Evolutionary conservation across 2,797 vertebrate genomes (phyloP), one percentile per base, ranked within the genome.

Genomic region (Lepus townsendii): DNA sequence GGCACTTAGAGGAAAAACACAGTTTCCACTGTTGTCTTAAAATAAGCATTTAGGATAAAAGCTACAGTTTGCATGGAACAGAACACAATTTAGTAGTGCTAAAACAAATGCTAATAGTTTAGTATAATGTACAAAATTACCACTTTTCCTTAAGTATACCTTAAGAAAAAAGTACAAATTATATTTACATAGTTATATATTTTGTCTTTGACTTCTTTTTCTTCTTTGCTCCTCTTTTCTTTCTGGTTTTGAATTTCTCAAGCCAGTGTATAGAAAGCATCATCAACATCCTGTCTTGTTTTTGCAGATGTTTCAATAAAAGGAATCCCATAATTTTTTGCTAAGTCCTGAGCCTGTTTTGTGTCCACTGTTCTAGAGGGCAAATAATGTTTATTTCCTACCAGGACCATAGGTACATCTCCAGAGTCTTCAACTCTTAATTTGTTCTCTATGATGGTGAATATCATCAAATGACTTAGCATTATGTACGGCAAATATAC

Each of bases 201-300:
- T 99, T 99, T 99, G 99, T 99, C 99, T 99, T 99, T 98, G 99
- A 99, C 98, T 99, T 99, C 99, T 99, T 99, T 99, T 99, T 99
- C 99, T 99, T 99, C 99, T 99, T 99, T 99, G 99, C 99, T 99
- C 99, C 99, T 99, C 98, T 99, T 99, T 99, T 99, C 99, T 99
- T 99, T 99, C 98, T 99, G 99, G 99, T 99, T 99, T 98, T 99
- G 99, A 98, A 99, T 99, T 99, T 99, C 99, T 98, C 99, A 98
- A 97, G 99, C 99, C 99, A 99, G 99, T 78, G 99, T 99, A 98
- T 99, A 99, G 98, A 99, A 99, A 97, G 99, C 99, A 98, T 99
- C 99, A 2, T 99, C 99, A 88, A 99, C 99, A 83, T 99, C 99
- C 99, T 99, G 97, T 99, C 99, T 99, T 97, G 99, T 99, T 98